These are phyloP conservation scores for Leptobrachium leishanense DNA, from an alignment of 2,113 vertebrate species.

Conservation along the genomic window DNA sequence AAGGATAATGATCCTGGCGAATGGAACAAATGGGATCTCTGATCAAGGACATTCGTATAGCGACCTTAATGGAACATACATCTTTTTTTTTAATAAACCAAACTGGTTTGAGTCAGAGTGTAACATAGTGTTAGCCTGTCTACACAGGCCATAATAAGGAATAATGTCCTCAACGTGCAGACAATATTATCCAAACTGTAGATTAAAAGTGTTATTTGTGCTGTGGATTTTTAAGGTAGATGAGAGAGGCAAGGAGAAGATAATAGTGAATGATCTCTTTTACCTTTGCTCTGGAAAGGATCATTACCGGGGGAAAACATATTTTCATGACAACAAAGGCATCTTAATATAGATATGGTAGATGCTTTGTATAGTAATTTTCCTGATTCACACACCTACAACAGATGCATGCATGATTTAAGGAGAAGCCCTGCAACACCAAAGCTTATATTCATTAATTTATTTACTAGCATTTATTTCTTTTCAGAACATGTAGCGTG, in stretches of 20 bases:
- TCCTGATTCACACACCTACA: background rate
- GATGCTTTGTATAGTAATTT: conserved; percentile 13
- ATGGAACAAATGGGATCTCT: conserved; percentile 31
- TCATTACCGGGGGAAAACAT: conserved; percentile 27
- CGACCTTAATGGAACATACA: conserved; percentile 42
- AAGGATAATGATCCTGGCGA: conserved; percentile 45
- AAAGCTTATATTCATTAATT: conserved; percentile 18
- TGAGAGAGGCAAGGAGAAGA: conserved; percentile 15
- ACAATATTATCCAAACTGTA: conserved; percentile 44
- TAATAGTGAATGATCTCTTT: conserved; percentile 39
- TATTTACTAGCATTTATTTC: background rate
- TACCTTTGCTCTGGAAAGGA: conserved; percentile 44
- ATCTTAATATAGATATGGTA: conserved; percentile 27
- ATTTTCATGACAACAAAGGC: conserved; percentile 36
- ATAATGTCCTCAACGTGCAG: conserved; percentile 42
- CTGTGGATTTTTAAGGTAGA: conserved; percentile 41
- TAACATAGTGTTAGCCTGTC: conserved; percentile 45
- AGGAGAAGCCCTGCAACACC: conserved; percentile 8
- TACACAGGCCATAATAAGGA: conserved; percentile 44
- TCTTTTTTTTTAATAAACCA: conserved; percentile 44
- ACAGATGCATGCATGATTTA: conserved; percentile 14
- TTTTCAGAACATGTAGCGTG: background rate
- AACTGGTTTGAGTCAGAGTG: conserved; percentile 36
- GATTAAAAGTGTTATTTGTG: conserved; percentile 47
- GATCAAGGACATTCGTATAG: conserved; percentile 42